Evolutionary conservation across 2,113 vertebrate species (phyloP).

Genomic region (Collichthys lucidus): DNA sequence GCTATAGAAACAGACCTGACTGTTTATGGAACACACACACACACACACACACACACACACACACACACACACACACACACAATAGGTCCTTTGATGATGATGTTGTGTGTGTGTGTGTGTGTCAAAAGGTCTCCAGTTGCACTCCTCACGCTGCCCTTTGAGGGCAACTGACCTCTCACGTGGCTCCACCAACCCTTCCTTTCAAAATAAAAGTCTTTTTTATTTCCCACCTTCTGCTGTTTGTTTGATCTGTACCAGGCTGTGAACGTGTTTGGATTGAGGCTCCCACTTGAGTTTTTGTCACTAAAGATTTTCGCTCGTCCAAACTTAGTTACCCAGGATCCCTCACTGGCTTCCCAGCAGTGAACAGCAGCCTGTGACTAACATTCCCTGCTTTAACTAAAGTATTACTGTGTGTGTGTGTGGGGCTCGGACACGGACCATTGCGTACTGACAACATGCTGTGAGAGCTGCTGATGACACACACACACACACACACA

Average conservation of each 20-base stretch:
- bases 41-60: slow-evolving; percentile 38
- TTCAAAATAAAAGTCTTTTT: slow-evolving; percentile 41
- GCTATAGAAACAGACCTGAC: slow-evolving; percentile 37
- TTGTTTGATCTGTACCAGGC: too few relatives aligned
- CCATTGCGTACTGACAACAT: neutral
- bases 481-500: too few relatives aligned
- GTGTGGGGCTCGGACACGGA: too few relatives aligned
- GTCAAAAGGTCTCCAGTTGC: slow-evolving; percentile 68
- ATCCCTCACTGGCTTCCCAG: too few relatives aligned
- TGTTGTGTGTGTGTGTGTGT: slow-evolving; percentile 41
- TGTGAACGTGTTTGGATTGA: too few relatives aligned
- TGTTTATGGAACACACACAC: slow-evolving; percentile 31
- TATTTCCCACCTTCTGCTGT: neutral
- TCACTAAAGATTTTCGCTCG: neutral
- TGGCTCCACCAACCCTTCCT: slow-evolving; percentile 15
- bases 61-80: too few relatives aligned
- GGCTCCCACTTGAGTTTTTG: too few relatives aligned
- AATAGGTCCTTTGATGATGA: slow-evolving; percentile 62
- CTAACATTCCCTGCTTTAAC: neutral
- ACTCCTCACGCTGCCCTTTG: slow-evolving; percentile 46
- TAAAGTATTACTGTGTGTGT: neutral
- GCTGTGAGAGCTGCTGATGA: neutral
- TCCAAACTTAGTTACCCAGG: neutral
- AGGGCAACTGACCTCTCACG: slow-evolving; percentile 36
- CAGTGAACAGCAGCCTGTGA: too few relatives aligned